Evolutionary conservation across 2,797 vertebrate species (phyloP).

Genomic region (Acanthurus lineatus): DNA sequence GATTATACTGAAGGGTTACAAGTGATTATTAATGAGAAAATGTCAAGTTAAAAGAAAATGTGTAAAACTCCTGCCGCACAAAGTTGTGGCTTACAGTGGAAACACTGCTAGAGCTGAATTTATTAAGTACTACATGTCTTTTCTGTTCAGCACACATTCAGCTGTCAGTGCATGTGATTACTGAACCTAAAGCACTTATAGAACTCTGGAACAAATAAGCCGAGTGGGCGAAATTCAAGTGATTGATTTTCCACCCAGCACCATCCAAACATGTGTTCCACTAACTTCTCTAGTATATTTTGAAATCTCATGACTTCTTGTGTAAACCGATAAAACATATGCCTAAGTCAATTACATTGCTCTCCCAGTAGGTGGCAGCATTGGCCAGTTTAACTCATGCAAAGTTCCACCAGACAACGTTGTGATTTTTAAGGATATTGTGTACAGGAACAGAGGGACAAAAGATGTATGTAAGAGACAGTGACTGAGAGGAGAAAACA

Average conservation of each 20-base stretch:
- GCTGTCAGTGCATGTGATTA: background rate
- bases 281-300: background rate
- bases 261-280: background rate
- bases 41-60: background rate
- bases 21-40: background rate
- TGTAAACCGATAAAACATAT: background rate
- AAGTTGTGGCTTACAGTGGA: background rate
- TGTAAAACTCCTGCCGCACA: background rate
- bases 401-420: background rate
- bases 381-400: background rate
- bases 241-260: background rate
- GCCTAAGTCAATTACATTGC: background rate
- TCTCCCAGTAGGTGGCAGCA: conserved; percentile 69
- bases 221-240: background rate
- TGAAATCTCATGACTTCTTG: background rate
- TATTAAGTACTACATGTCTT: background rate
- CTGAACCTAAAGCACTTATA: background rate
- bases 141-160: background rate
- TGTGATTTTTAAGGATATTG: background rate
- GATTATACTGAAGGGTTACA: background rate
- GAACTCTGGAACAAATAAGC: background rate
- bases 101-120: background rate
- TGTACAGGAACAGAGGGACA: background rate
- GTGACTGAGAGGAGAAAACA: background rate
- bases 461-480: background rate